These are phyloP conservation scores for Lypha dubia DNA, from an alignment of 2,888 invertebrate species.

Conservation along the genomic window DNA sequence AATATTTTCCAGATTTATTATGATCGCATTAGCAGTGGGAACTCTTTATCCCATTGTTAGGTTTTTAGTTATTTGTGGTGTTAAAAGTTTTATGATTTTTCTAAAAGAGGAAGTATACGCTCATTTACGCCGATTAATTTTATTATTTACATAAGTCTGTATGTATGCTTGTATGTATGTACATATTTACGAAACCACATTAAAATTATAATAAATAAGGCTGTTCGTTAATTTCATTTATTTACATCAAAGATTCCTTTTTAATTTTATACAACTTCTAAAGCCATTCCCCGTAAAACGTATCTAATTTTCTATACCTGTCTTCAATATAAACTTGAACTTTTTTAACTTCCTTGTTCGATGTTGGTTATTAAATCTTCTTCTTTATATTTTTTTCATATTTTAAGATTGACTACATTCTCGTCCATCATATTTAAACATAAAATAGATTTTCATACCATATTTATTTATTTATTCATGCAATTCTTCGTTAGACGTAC, in stretches of 20 bases:
- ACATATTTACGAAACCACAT: not conserved
- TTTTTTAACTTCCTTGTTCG: constrained; percentile 63
- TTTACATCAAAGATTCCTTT: not conserved
- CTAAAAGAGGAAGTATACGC: too few relatives aligned
- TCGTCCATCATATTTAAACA: constrained; percentile 71
- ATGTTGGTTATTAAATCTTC: constrained; percentile 53
- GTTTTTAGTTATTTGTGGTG: too few relatives aligned
- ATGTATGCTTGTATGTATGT: too few relatives aligned
- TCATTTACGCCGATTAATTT: too few relatives aligned
- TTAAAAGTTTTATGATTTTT: too few relatives aligned
- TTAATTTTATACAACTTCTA: not conserved
- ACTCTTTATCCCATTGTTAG: too few relatives aligned
- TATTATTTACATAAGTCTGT: too few relatives aligned
- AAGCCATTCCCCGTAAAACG: constrained; percentile 1
- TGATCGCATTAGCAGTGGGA: too few relatives aligned
- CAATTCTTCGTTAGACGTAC: constrained; percentile 6
- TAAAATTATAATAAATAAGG: constrained; percentile 17
- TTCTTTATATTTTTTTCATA: constrained; percentile 7
- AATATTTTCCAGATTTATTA: too few relatives aligned
- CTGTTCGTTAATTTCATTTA: too few relatives aligned
- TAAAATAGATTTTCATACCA: constrained; percentile 60
- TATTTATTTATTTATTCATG: constrained; percentile 52
- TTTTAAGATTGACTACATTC: constrained; percentile 40
- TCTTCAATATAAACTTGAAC: constrained; percentile 45
- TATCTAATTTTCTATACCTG: not conserved